Evolutionary conservation across 2,888 invertebrate species (phyloP), one percentile per base, ranked within the genome.

Genomic region (Anorthoa munda): DNA sequence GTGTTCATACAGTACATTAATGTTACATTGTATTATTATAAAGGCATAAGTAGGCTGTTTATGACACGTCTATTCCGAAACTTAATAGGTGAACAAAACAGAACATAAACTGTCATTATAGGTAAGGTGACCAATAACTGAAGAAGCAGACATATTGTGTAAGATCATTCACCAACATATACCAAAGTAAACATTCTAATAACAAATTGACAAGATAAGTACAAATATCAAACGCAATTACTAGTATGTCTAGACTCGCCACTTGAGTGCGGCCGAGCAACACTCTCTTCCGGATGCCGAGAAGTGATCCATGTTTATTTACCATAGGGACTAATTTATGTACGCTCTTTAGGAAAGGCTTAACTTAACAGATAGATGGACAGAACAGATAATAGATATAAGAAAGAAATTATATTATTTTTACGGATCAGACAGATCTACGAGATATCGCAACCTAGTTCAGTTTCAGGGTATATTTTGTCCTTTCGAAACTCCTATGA

Each of bases 221-320:
- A 67, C 17, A 7, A 31, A 58, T 26, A 31, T 69, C n/a, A 4
- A 76, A 51, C 58, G 1, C 39, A 1, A 39, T 9, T 31, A n/a
- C 18, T 23, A 31, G 50, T 46, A 53, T 63, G 81, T 76, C 76
- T 80, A 65, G 81, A 76, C 63, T 2, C 0, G 18, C 5, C 46
- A 50, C 60, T 81, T 18, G 51, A n/a, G 46, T 13, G 46, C 45
- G 17, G 18, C 60, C 48, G 11, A 17, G 11, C 48, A 55, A 76
- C 75, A 77, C 69, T 76, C 48, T 18, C 69, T 75, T 69, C 75
- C 75, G 69, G 60, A 61, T 61, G 18, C 26, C 21, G 4, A 21
- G 18, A 21, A 68, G 9, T 18, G 45, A 55, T 55, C 9, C 39
- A 50, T 18, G 67, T 21, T 45, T 2, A 12, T 11, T 39, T 31